Percentiles rank a stretch among this genome's conserved stretches.
Conservation (phyloP, 2,797 vertebrate genomes). For the Gymnothorax reevesii region DNA sequence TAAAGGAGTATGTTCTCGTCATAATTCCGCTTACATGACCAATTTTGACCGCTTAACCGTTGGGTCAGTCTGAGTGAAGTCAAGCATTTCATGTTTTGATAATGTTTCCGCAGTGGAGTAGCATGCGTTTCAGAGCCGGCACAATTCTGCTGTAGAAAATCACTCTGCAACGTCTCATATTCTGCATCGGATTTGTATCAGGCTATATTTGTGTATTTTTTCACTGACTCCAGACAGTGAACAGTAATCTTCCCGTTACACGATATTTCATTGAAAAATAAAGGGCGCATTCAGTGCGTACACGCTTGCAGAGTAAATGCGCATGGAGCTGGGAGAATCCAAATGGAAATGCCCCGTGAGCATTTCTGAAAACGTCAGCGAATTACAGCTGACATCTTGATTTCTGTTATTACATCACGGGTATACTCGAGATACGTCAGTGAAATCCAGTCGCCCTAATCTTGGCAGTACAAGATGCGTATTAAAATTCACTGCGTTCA, state of each 20-base stretch:
- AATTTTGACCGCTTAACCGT: too few relatives aligned
- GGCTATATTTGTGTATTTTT: not conserved
- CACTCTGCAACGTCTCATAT: not conserved
- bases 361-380: slow-evolving; percentile 22
- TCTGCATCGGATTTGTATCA: not conserved
- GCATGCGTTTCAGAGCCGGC: not conserved
- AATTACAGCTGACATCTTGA: not conserved
- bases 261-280: not conserved
- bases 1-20: not conserved
- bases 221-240: not conserved
- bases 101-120: not conserved
- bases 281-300: slow-evolving; percentile 3
- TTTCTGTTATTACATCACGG: slow-evolving; percentile 9
- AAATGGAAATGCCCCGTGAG: not conserved
- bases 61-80: not conserved
- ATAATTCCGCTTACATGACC: not conserved
- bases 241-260: slow-evolving; percentile 15
- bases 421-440: not conserved
- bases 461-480: not conserved
- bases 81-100: not conserved
- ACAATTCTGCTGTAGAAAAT: not conserved
- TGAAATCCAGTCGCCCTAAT: not conserved
- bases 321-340: not conserved
- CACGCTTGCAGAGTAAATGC: not conserved
- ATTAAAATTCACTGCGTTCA: not conserved